Conservation (phyloP, 2,888 invertebrate species). For the Nephrocerus scutellatus region DNA sequence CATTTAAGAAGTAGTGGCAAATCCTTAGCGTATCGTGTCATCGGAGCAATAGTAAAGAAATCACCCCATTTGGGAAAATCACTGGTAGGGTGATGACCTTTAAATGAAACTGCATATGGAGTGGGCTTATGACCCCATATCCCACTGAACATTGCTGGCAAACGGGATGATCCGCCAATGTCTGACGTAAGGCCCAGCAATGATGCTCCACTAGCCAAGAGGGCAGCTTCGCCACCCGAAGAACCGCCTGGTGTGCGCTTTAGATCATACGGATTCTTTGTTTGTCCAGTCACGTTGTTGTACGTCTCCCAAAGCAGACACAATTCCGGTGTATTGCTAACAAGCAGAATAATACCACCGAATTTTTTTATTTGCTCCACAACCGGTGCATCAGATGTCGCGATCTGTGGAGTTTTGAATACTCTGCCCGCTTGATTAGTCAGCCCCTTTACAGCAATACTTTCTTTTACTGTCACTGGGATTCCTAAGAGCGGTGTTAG, state of each 20-base stretch:
- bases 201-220: constrained; percentile 73
- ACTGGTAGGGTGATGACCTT: constrained; percentile 63
- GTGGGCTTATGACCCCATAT: constrained; percentile 90
- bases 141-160: constrained; percentile 87
- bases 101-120: constrained; percentile 57
- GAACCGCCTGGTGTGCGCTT: constrained; percentile 78
- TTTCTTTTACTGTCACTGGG: constrained; percentile 80
- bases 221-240: constrained; percentile 77
- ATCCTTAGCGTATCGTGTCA: constrained; percentile 82
- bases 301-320: constrained; percentile 88
- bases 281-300: constrained; percentile 79
- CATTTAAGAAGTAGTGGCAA: constrained; percentile 67
- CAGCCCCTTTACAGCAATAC: constrained; percentile 70
- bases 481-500: constrained; percentile 73
- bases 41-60: constrained; percentile 76
- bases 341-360: constrained; percentile 77
- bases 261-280: constrained; percentile 83
- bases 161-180: constrained; percentile 79
- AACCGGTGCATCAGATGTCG: constrained; percentile 66
- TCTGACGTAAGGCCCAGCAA: constrained; percentile 80
- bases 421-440: constrained; percentile 68
- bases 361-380: constrained; percentile 64
- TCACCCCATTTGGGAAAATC: constrained; percentile 55
- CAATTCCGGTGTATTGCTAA: constrained; percentile 85
- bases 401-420: constrained; percentile 54